These are phyloP conservation scores for Paramuricea clavata DNA, from an alignment of 92 coral and sea anemone species.

Conservation along the genomic window DNA sequence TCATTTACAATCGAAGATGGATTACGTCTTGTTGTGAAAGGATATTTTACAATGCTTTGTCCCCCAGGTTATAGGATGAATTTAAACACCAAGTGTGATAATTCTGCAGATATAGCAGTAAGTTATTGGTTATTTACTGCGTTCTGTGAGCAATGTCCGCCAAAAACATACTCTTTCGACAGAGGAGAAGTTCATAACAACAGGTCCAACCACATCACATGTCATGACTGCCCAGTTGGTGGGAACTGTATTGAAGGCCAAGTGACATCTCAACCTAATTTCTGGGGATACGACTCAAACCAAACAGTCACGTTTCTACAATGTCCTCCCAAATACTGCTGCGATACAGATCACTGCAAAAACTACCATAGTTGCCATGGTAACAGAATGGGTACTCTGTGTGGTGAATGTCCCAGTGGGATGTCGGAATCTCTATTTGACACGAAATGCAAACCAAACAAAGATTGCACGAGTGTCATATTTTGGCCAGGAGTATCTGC, in stretches of 20 bases:
- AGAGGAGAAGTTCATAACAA: conserved; percentile 17
- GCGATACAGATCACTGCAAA: background rate
- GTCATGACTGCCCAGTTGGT: background rate
- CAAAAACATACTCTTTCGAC: conserved; percentile 10
- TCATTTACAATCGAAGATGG: no score
- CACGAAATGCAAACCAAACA: conserved; percentile 21
- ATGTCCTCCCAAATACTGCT: conserved; percentile 48
- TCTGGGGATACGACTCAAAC: conserved; percentile 22
- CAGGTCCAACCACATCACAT: background rate
- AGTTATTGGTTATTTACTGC: background rate
- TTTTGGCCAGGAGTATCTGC: background rate
- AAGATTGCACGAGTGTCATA: background rate
- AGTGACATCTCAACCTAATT: conserved; percentile 1
- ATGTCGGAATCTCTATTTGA: conserved; percentile 28
- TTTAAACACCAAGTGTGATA: no score
- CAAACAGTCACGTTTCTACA: background rate
- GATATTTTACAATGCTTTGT: background rate
- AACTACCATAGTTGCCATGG: conserved; percentile 17
- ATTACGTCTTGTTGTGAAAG: background rate
- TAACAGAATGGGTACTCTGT: conserved; percentile 36
- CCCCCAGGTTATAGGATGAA: background rate
- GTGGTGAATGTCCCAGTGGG: conserved; percentile 24
- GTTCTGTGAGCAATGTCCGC: conserved; percentile 22
- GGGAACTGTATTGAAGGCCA: background rate
- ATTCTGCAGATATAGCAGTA: background rate